These are phyloP conservation scores for Cydia pomonella DNA, from an alignment of 1,140 invertebrate genomes.

Conservation along the genomic window DNA sequence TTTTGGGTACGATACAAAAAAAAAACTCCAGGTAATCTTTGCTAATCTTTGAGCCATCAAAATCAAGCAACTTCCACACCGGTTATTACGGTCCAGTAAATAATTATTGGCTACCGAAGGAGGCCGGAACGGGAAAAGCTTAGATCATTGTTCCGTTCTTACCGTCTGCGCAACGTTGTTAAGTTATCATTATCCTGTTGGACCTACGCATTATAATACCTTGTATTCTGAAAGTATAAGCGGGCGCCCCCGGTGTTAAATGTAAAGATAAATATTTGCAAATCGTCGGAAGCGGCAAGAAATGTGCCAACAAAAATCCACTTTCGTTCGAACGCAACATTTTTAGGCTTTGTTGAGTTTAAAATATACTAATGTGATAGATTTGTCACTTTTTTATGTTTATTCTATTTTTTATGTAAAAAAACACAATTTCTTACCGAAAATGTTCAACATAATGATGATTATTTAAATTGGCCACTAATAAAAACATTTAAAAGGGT, in stretches of 20 bases:
- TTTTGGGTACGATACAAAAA: not conserved
- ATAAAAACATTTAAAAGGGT: not conserved
- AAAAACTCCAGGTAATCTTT: not conserved
- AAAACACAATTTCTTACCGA: not conserved
- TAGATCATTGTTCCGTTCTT: conserved; percentile 28
- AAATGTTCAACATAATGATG: not conserved
- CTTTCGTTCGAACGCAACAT: conserved; percentile 11
- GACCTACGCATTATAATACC: conserved; percentile 3
- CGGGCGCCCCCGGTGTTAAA: conserved; percentile 13
- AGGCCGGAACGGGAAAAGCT: conserved; percentile 25
- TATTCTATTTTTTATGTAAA: not conserved
- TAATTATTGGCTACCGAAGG: conserved; percentile 29
- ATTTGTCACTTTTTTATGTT: not conserved
- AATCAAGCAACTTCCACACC: not conserved
- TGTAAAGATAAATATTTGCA: conserved; percentile 19
- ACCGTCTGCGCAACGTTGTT: conserved; percentile 21
- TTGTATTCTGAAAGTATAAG: not conserved
- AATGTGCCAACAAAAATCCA: conserved; percentile 19
- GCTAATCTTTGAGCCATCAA: conserved; percentile 17
- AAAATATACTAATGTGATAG: conserved; percentile 3
- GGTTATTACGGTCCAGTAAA: conserved; percentile 21
- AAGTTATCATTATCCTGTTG: conserved; percentile 27
- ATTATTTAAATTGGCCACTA: not conserved
- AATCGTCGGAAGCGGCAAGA: not conserved
- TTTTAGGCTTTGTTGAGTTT: not conserved